phyloP scores from a whole-genome alignment of 2,888 invertebrate species.

The Nomada hirtipes region DNA sequence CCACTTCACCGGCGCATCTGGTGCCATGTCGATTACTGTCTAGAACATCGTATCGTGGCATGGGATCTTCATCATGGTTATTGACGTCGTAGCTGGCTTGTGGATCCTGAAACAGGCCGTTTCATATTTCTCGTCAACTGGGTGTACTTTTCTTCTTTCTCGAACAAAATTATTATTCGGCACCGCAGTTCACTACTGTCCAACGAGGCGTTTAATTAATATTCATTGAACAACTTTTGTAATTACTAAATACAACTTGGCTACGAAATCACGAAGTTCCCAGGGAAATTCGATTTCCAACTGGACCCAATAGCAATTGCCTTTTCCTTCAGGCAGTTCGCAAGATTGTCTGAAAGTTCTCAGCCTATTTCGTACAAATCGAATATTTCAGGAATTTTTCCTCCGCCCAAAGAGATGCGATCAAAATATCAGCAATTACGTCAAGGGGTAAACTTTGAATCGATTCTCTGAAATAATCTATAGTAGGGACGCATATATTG shows the following conservation, averaged over 20 bases:
- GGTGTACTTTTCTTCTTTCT: too few species aligned
- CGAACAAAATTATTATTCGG: too few species aligned
- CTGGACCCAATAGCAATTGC: slow-evolving; percentile 37
- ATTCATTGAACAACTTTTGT: slow-evolving; percentile 25
- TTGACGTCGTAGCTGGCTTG: slow-evolving; percentile 99
- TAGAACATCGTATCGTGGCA: slow-evolving; percentile 98
- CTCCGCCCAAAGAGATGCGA: background rate
- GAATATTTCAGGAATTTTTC: background rate
- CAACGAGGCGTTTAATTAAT: slow-evolving; percentile 33
- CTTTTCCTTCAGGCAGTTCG: slow-evolving; percentile 41
- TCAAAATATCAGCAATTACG: too few species aligned
- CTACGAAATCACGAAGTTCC: slow-evolving; percentile 20
- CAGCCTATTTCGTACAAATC: background rate
- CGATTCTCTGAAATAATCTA: too few species aligned
- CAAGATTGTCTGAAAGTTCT: slow-evolving; percentile 33
- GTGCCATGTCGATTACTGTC: slow-evolving; percentile 98
- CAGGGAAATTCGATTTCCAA: slow-evolving; percentile 32
- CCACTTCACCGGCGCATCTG: slow-evolving; percentile 98
- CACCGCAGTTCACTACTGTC: too few species aligned
- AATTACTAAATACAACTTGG: slow-evolving; percentile 34
- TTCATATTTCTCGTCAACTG: slow-evolving; percentile 1
- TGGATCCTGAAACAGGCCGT: slow-evolving; percentile 90
- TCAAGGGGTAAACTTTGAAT: too few species aligned
- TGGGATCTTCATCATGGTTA: slow-evolving; percentile 97
- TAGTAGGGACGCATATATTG: too few species aligned